Evolutionary conservation across 2,888 invertebrate species (phyloP), one percentile per base, ranked within the genome.

Genomic region (Euclidia mi): DNA sequence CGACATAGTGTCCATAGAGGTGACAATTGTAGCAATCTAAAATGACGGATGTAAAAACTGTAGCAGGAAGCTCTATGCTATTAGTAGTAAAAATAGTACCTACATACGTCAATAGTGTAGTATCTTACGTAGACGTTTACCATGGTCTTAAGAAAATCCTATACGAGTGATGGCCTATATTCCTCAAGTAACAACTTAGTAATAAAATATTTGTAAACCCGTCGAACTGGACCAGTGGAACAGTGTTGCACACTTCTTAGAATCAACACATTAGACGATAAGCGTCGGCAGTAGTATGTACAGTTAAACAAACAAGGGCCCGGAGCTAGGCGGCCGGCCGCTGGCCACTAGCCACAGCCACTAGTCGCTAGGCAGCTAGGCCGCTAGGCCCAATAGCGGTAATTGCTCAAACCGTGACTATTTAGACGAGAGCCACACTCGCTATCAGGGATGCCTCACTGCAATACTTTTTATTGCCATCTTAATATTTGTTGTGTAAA

Each of bases 351-450:
- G 78, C n/a, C n/a, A n/a, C n/a, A n/a, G 61, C 73, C 77, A 49
- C 56, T 65, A 60, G 64, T 78, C 80, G 76, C 42, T 55, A 38
- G n/a, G n/a, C n/a, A n/a, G n/a, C n/a, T n/a, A n/a, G n/a, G n/a
- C 34, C 32, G 79, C 79, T 80, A 76, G 79, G 57, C 73, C 78
- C 78, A 72, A 78, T 81, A 81, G 81, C 78, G 81, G 85, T 88
- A 84, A 89, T 88, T 88, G 84, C 78, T 79, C 76, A 71, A 78
- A 79, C 80, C 81, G 63, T 65, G 67, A 34, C 50, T 31, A 46
- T 42, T 60, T 56, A 73, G 70, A 56, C 60, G 51, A 69, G 49
- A 56, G 55, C 56, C 65, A 40, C 58, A 56, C 53, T 66, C 51
- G 38, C 40, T 31, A 32, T 17, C 59, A 71, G 70, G 56, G 65